Evolutionary conservation across 1,140 invertebrate genomes (phyloP).

Genomic region (Psix sp.): DNA sequence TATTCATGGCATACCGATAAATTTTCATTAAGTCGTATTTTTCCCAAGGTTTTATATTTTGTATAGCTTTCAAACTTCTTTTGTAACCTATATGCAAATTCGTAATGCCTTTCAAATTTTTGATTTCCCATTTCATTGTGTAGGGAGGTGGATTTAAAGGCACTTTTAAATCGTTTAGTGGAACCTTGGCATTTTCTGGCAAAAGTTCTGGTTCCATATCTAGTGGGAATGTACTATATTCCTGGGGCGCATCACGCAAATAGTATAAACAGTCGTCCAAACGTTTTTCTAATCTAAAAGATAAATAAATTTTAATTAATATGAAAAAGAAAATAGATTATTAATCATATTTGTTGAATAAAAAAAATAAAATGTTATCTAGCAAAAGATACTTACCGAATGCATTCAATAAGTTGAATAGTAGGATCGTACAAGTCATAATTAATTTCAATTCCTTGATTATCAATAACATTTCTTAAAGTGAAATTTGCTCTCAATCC

Average conservation of each 20-base stretch:
- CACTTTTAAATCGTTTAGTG: constrained; percentile 92
- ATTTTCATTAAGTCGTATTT: constrained; percentile 96
- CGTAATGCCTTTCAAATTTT: constrained; percentile 87
- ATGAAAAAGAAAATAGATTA: not conserved
- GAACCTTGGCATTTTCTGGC: constrained; percentile 87
- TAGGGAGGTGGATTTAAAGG: constrained; percentile 90
- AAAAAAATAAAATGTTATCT: not conserved
- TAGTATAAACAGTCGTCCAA: constrained; percentile 94
- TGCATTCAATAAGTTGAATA: constrained; percentile 88
- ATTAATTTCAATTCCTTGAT: constrained; percentile 90
- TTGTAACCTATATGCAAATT: constrained; percentile 78
- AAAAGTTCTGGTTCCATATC: constrained; percentile 92
- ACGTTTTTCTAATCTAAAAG: constrained; percentile 93
- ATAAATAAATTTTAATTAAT: constrained; percentile 64
- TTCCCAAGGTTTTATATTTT: constrained; percentile 84
- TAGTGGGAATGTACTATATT: constrained; percentile 95
- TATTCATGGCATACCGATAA: constrained; percentile 82
- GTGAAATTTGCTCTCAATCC: constrained; percentile 91
- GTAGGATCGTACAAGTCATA: constrained; percentile 97
- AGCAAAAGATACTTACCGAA: constrained; percentile 62
- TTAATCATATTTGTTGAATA: constrained; percentile 2
- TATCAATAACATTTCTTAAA: constrained; percentile 95
- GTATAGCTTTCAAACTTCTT: constrained; percentile 74
- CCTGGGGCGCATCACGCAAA: constrained; percentile 93
- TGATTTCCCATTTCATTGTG: constrained; percentile 89